These are phyloP conservation scores for Zosterops lateralis DNA, from an alignment of 2,113 vertebrate genomes.

Conservation along the genomic window DNA sequence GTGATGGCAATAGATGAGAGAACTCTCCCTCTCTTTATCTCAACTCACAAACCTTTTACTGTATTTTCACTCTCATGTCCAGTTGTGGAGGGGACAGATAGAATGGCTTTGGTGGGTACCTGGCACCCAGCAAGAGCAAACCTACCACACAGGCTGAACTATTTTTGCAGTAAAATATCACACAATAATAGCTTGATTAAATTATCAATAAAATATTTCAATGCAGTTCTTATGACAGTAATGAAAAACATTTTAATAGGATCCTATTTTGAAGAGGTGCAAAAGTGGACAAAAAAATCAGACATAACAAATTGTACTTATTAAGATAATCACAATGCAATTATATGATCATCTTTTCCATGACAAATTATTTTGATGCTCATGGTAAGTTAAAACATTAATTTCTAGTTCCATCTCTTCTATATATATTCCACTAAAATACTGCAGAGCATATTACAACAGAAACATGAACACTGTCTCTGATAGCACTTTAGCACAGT, in stretches of 20 bases:
- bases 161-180: not conserved
- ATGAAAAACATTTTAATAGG: not conserved
- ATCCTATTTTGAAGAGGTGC: not conserved
- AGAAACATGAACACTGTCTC: not conserved
- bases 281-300: conserved; percentile 10
- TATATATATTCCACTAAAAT: not conserved
- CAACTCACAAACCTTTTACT: accelerated
- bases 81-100: not conserved
- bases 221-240: not conserved
- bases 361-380: not conserved
- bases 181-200: not conserved
- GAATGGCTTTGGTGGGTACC: not conserved
- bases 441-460: not conserved
- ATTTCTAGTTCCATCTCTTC: not conserved
- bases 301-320: not conserved
- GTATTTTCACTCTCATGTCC: not conserved
- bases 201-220: conserved; percentile 10
- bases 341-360: not conserved
- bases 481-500: not conserved
- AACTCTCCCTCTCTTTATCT: not conserved
- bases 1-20: accelerated
- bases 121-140: not conserved
- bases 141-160: not conserved
- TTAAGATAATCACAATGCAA: conserved; percentile 10
- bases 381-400: not conserved